A percentile compares a stretch with the other conserved stretches of the same genome.
Conservation (phyloP, 2,888 invertebrate genomes). For the Agrotis puta region DNA sequence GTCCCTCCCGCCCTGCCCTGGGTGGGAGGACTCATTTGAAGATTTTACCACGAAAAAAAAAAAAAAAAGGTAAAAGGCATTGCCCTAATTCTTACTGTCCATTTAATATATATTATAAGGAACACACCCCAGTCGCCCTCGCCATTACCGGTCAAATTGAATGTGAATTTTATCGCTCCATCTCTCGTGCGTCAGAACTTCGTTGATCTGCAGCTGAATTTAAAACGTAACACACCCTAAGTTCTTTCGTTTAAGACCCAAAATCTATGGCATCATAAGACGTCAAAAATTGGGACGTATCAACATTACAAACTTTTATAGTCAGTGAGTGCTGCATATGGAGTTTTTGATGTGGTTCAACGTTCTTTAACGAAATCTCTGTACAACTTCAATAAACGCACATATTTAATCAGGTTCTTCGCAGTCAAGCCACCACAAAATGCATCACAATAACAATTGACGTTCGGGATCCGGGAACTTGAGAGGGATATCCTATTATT, state of each 20-base stretch:
- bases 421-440: slow-evolving; percentile 16
- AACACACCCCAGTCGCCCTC: slow-evolving; percentile 11
- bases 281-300: not conserved
- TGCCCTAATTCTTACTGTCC: not conserved
- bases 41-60: no score
- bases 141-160: slow-evolving; percentile 18
- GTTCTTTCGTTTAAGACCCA: not conserved
- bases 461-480: slow-evolving; percentile 34
- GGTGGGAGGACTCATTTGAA: no score
- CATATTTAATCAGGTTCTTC: slow-evolving; percentile 12
- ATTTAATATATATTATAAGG: slow-evolving; percentile 9
- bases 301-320: not conserved
- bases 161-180: slow-evolving; percentile 36
- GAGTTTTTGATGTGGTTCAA: not conserved
- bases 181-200: slow-evolving; percentile 29
- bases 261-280: not conserved
- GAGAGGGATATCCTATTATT: slow-evolving; percentile 37
- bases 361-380: not conserved
- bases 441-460: slow-evolving; percentile 37
- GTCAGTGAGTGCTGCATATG: not conserved
- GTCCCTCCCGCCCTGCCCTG: no score
- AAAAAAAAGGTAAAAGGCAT: no score
- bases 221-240: slow-evolving; percentile 1
- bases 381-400: not conserved
- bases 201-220: not conserved